phyloP scores from a whole-genome alignment of 1,140 invertebrate genomes.

The Episyrphus balteatus region DNA sequence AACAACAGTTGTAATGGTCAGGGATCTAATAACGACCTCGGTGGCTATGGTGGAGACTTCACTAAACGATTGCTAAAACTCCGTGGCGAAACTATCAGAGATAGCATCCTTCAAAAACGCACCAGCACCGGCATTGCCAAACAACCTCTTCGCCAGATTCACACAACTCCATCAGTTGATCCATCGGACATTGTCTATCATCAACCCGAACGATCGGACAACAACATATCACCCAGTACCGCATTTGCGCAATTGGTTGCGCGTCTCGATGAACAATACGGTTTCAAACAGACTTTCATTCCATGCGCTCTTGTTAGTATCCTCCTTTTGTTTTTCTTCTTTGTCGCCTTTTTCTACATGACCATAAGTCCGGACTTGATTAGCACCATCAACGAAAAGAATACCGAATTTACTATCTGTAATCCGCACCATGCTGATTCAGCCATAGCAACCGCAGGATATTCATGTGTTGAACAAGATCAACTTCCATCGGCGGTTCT shows the following conservation, averaged over 20 bases:
- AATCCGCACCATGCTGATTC: background rate
- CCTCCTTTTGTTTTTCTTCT: conserved; percentile 51
- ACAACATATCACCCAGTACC: background rate
- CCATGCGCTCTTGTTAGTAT: conserved; percentile 50
- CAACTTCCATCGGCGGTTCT: conserved; percentile 46
- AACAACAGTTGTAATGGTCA: background rate
- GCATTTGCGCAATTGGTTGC: conserved; percentile 3
- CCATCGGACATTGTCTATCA: conserved; percentile 1
- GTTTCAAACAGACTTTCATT: conserved; percentile 47
- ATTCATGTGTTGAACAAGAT: conserved; percentile 24
- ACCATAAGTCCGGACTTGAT: conserved; percentile 38
- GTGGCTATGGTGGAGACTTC: background rate
- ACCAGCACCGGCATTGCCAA: conserved; percentile 20
- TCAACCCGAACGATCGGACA: background rate
- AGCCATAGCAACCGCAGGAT: background rate
- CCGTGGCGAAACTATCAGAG: background rate
- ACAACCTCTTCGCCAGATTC: conserved; percentile 12
- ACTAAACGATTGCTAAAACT: background rate
- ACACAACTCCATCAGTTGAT: background rate
- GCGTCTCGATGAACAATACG: conserved; percentile 14
- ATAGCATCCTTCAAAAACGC: conserved; percentile 5
- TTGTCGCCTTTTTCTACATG: conserved; percentile 53
- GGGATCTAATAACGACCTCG: background rate
- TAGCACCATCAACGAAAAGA: conserved; percentile 8
- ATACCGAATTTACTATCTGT: conserved; percentile 3